phyloP scores from a whole-genome alignment of 2,113 vertebrate genomes.

The Myanophis thanlyinensis region DNA sequence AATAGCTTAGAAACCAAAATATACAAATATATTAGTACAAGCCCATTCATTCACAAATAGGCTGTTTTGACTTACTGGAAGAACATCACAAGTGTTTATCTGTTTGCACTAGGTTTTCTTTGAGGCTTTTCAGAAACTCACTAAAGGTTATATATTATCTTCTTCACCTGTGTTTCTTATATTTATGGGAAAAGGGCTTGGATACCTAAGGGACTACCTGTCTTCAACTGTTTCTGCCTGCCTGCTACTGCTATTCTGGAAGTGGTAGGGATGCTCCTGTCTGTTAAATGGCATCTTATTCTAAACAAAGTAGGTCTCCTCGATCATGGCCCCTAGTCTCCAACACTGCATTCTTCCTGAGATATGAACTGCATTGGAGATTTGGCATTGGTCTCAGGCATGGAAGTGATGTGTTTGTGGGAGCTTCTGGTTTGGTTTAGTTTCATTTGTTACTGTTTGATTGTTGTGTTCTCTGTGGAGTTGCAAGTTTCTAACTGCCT shows the following conservation, averaged over 20 bases:
- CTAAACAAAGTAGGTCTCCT: neutral
- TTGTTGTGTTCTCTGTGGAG: neutral
- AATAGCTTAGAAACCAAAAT: neutral
- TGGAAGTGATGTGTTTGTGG: neutral
- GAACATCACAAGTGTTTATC: neutral
- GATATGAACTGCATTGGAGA: neutral
- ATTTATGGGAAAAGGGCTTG: neutral
- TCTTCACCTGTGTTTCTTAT: neutral
- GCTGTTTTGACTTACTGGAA: neutral
- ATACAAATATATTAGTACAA: neutral
- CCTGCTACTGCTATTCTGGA: neutral
- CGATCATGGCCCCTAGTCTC: neutral
- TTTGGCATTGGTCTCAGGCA: neutral
- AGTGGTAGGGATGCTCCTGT: neutral
- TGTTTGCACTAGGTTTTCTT: neutral
- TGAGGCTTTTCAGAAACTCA: too few relatives aligned
- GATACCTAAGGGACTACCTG: neutral
- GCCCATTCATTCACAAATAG: neutral
- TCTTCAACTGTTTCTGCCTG: neutral
- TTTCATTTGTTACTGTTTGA: neutral
- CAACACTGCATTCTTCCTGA: neutral
- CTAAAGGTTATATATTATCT: neutral
- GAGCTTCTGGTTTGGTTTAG: neutral
- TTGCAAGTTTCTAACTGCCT: neutral
- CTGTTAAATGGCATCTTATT: neutral